phyloP scores from a whole-genome alignment of 2,888 invertebrate species.

The Diadegma fenestrale region DNA sequence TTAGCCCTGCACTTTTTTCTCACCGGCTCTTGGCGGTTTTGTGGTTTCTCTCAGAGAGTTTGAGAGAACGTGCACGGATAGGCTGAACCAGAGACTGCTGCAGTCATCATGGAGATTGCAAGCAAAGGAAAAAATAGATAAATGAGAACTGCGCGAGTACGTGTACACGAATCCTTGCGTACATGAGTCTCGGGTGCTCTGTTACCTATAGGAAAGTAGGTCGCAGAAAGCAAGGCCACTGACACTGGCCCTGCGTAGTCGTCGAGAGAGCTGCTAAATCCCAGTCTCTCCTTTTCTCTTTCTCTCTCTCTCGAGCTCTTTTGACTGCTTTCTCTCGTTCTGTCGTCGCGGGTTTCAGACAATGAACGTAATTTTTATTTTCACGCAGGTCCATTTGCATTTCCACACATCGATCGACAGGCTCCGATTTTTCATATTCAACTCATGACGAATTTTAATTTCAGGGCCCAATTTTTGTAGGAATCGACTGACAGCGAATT shows the following conservation, averaged over 20 bases:
- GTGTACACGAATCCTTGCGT: constrained; percentile 35
- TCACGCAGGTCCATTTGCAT: neutral
- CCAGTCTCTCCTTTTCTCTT: constrained; percentile 59
- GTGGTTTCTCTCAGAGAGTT: constrained; percentile 29
- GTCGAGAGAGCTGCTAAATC: constrained; percentile 71
- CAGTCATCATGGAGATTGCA: constrained; percentile 35
- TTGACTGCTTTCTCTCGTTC: constrained; percentile 65
- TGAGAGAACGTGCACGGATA: neutral
- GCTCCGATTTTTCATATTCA: neutral
- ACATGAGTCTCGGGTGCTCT: constrained; percentile 60
- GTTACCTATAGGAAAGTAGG: constrained; percentile 81
- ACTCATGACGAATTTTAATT: too few species aligned
- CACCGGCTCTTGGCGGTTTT: constrained; percentile 3
- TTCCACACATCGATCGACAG: neutral
- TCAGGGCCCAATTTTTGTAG: neutral
- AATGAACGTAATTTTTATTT: constrained; percentile 57
- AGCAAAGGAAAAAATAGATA: constrained; percentile 16
- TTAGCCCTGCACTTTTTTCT: constrained; percentile 33
- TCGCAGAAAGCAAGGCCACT: constrained; percentile 85
- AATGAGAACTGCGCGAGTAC: constrained; percentile 23
- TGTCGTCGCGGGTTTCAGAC: constrained; percentile 56
- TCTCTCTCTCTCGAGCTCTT: constrained; percentile 35
- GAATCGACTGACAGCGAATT: neutral
- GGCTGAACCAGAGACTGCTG: constrained; percentile 18
- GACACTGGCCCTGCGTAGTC: constrained; percentile 78